phyloP scores from a whole-genome alignment of 2,888 invertebrate species.

The Cephalotes varians region DNA sequence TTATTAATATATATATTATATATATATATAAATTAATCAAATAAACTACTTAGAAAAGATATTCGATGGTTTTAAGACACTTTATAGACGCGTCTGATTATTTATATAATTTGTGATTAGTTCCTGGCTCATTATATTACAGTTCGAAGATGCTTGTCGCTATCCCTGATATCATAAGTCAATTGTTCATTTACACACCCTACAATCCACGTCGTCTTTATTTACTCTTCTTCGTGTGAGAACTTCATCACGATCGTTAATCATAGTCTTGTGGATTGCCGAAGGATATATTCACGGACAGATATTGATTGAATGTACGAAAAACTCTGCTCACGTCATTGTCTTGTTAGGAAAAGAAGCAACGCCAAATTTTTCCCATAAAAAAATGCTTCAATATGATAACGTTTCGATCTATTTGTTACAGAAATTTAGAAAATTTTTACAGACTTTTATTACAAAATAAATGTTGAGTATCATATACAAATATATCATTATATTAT shows the following conservation, averaged over 20 bases:
- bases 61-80: background rate
- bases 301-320: slow-evolving; percentile 15
- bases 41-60: background rate
- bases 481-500: background rate
- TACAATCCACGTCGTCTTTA: background rate
- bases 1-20: background rate
- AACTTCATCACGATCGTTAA: slow-evolving; percentile 30
- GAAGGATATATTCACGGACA: background rate
- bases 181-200: slow-evolving; percentile 11
- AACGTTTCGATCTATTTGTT: background rate
- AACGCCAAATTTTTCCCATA: background rate
- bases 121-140: background rate
- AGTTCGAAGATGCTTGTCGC: background rate
- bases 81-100: background rate
- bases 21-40: background rate
- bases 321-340: background rate
- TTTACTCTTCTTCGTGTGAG: background rate
- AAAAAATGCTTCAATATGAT: slow-evolving; percentile 8
- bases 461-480: background rate
- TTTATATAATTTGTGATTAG: background rate
- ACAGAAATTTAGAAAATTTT: background rate
- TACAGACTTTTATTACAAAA: background rate
- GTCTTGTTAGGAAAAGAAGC: background rate
- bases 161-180: background rate
- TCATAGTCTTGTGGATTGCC: slow-evolving; percentile 6